Percentiles rank a stretch among this genome's conserved stretches.
Evolutionary conservation across 2,888 invertebrate species (phyloP).

Genomic region (Nudaria mundana): DNA sequence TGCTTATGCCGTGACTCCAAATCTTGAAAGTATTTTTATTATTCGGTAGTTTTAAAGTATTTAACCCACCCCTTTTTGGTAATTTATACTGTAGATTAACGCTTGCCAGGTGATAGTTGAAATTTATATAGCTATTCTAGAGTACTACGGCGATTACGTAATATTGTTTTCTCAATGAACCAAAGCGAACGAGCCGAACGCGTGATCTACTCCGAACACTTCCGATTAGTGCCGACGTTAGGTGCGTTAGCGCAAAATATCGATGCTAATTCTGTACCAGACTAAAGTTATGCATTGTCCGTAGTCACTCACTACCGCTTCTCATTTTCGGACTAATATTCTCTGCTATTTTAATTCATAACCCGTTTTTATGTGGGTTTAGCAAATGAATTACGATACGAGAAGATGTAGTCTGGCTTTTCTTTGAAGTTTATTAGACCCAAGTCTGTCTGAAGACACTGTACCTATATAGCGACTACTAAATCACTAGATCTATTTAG

Average conservation of each 20-base stretch:
- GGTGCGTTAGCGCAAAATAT: conserved; percentile 52
- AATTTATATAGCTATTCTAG: too few species aligned
- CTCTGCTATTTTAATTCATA: conserved; percentile 46
- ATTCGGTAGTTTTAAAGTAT: too few species aligned
- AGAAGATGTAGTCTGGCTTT: conserved; percentile 8
- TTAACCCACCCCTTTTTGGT: too few species aligned
- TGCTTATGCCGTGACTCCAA: too few species aligned
- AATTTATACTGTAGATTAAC: too few species aligned
- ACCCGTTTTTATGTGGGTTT: conserved; percentile 45
- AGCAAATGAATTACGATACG: conserved; percentile 16
- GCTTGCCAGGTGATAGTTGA: too few species aligned
- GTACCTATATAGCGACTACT: too few species aligned
- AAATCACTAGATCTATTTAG: too few species aligned
- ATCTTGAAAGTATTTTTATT: too few species aligned
- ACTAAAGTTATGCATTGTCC: conserved; percentile 71
- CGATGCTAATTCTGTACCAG: conserved; percentile 68
- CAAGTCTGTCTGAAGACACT: too few species aligned
- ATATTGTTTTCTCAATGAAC: conserved; percentile 44
- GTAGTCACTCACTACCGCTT: conserved; percentile 62
- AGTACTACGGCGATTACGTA: conserved; percentile 24
- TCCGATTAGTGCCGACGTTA: conserved; percentile 41
- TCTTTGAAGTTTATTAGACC: not conserved
- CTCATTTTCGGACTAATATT: conserved; percentile 58
- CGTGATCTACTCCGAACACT: conserved; percentile 42
- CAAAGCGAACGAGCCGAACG: conserved; percentile 38